Conservation (phyloP, 2,797 vertebrate genomes). For the Diplodus puntazzo region DNA sequence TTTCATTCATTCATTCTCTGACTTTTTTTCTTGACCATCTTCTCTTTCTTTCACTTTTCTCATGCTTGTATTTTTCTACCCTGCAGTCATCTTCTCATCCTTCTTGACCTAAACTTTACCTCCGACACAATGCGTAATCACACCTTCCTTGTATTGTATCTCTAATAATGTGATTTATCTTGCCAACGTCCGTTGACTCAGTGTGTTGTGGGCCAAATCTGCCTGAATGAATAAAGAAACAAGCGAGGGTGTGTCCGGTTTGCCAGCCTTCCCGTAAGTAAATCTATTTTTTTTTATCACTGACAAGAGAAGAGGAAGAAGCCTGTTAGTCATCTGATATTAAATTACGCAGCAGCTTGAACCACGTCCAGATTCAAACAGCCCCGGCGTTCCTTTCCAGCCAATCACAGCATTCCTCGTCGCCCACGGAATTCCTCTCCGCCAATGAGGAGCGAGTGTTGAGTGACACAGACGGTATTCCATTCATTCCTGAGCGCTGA, state of each 20-base stretch:
- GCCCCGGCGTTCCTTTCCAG: conserved; percentile 1
- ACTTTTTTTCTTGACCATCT: neutral
- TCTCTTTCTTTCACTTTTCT: neutral
- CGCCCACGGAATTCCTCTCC: conserved; percentile 42
- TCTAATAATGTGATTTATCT: neutral
- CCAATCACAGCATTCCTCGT: conserved; percentile 53
- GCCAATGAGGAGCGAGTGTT: conserved; percentile 41
- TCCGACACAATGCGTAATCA: neutral
- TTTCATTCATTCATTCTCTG: neutral
- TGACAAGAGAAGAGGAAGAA: conserved; percentile 42
- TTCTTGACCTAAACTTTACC: neutral
- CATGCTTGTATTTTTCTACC: neutral
- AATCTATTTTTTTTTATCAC: conserved; percentile 10
- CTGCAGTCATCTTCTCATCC: neutral
- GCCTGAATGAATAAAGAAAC: neutral
- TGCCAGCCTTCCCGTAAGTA: conserved; percentile 58
- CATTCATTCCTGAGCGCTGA: conserved; percentile 71
- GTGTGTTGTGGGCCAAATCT: neutral
- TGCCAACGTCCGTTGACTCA: conserved; percentile 47
- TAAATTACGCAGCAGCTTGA: conserved; percentile 63
- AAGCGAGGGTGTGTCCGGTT: conserved; percentile 12
- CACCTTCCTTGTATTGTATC: conserved; percentile 36
- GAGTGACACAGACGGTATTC: conserved; percentile 53
- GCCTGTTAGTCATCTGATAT: conserved; percentile 61
- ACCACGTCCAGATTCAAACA: conserved; percentile 59